phyloP scores from a whole-genome alignment of 1,140 invertebrate species.

The Drosophila kanapiae region DNA sequence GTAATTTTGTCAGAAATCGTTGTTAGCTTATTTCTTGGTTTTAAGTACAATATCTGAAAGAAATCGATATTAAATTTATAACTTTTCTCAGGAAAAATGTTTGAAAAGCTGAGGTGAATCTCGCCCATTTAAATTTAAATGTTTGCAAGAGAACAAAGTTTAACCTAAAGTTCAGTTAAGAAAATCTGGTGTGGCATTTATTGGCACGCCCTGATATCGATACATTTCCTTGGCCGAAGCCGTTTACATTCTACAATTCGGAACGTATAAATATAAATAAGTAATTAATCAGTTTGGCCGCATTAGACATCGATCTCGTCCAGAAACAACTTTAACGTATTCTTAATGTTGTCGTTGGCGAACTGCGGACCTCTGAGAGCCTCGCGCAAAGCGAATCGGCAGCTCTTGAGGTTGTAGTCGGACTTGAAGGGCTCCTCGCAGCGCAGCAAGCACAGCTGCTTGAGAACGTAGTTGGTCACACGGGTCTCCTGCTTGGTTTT shows the following conservation, averaged over 20 bases:
- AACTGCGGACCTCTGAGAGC: constrained; percentile 86
- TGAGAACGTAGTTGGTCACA: constrained; percentile 89
- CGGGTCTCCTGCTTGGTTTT: constrained; percentile 85
- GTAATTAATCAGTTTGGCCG: constrained; percentile 5
- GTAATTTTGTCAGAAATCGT: too few relatives aligned
- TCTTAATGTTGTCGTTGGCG: constrained; percentile 86
- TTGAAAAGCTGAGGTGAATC: too few relatives aligned
- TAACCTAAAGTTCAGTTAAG: too few relatives aligned
- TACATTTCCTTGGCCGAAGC: constrained; percentile 6
- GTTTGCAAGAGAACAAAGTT: too few relatives aligned
- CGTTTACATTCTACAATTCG: background rate
- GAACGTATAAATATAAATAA: constrained; percentile 20
- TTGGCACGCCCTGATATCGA: background rate
- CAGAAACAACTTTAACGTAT: constrained; percentile 87
- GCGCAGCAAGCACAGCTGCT: constrained; percentile 90
- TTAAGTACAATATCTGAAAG: too few relatives aligned
- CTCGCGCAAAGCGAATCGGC: constrained; percentile 87
- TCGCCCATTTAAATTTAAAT: too few relatives aligned
- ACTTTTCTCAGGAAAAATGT: too few relatives aligned
- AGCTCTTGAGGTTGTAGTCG: constrained; percentile 87
- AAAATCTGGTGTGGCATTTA: background rate
- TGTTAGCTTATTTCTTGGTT: too few relatives aligned
- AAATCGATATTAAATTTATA: too few relatives aligned
- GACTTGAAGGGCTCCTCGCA: constrained; percentile 87
- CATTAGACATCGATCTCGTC: constrained; percentile 83